A percentile compares a stretch with the other conserved stretches of the same genome.
Evolutionary conservation across 2,113 vertebrate genomes (phyloP).

Genomic region (Urocolius indicus): DNA sequence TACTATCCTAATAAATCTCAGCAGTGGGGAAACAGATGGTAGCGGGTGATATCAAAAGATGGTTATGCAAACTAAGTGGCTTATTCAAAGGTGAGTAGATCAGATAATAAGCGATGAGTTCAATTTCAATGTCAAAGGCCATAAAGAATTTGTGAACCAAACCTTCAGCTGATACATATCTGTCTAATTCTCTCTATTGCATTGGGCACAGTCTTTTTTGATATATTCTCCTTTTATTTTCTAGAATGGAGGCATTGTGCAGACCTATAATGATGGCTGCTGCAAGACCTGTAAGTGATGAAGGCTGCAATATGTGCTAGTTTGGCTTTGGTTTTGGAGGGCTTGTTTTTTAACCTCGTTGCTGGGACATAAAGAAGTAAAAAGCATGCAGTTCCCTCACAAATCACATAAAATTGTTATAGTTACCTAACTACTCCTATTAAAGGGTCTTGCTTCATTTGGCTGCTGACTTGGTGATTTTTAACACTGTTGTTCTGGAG

Average conservation of each 20-base stretch:
- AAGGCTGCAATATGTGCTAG: conserved; percentile 67
- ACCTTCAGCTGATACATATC: neutral
- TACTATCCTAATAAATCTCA: neutral
- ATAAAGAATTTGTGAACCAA: neutral
- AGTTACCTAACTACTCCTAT: conserved; percentile 51
- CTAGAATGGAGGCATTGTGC: conserved; percentile 92
- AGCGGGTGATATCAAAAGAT: neutral
- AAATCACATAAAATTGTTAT: conserved; percentile 51
- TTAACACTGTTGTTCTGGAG: conserved; percentile 71
- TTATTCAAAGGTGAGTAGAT: neutral
- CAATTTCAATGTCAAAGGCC: neutral
- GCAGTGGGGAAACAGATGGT: neutral
- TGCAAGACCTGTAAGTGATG: conserved; percentile 96
- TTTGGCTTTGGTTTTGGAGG: conserved; percentile 77
- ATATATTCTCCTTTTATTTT: conserved; percentile 63
- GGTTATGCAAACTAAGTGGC: neutral
- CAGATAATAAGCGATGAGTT: neutral
- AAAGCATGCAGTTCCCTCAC: conserved; percentile 68
- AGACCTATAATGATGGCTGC: conserved; percentile 94
- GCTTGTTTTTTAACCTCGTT: conserved; percentile 62
- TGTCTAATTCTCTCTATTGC: neutral
- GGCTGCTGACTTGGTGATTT: conserved; percentile 73
- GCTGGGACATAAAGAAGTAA: conserved; percentile 49
- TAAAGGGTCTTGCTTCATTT: conserved; percentile 73
- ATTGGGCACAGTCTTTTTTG: conserved; percentile 59